Percentiles rank a stretch among this genome's conserved stretches.
Evolutionary conservation across 2,113 vertebrate species (phyloP).

Genomic region (Ailuropoda melanoleuca): DNA sequence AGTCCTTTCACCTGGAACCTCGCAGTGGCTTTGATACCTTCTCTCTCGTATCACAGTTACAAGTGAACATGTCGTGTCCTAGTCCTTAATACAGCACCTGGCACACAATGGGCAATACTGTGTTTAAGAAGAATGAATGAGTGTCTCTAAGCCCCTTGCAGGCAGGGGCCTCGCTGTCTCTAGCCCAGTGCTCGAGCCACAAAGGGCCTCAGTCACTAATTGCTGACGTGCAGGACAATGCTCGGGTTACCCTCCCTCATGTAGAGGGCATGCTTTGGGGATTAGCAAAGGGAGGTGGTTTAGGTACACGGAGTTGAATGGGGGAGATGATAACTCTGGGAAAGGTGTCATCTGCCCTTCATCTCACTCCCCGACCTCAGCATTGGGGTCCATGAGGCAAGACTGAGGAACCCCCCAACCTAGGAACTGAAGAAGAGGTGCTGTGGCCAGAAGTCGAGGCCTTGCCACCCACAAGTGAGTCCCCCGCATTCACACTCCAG

Average conservation of each 20-base stretch:
- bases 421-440: background rate
- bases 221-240: background rate
- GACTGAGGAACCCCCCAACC: background rate
- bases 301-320: background rate
- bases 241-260: background rate
- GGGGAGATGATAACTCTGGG: background rate
- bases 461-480: background rate
- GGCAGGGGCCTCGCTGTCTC: background rate
- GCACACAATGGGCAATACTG: background rate
- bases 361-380: background rate
- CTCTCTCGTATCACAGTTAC: background rate
- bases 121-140: background rate
- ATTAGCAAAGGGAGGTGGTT: background rate
- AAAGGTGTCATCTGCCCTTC: background rate
- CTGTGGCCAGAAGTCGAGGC: rapidly evolving
- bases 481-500: background rate
- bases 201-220: background rate
- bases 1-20: background rate
- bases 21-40: background rate
- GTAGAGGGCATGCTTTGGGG: background rate
- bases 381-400: background rate
- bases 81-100: background rate
- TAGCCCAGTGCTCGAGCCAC: background rate
- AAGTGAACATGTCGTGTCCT: background rate
- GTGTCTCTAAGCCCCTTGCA: background rate